Conservation (phyloP, 2,113 vertebrate species). For the Hippocampus abdominalis region DNA sequence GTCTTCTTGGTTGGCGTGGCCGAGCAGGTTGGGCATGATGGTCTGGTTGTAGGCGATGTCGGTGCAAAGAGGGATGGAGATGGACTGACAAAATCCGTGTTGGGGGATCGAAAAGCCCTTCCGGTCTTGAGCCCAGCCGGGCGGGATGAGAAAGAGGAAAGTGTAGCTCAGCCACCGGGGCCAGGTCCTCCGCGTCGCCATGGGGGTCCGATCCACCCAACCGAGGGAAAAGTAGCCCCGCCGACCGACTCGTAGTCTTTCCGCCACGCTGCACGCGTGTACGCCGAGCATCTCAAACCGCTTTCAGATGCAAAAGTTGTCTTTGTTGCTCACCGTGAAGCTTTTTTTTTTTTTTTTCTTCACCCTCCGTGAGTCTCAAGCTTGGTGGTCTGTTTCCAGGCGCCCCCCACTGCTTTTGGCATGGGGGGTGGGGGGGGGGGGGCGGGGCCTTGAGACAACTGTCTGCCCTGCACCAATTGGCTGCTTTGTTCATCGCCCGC, state of each 20-base stretch:
- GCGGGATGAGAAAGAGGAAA: slow-evolving; percentile 34
- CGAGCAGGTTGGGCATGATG: slow-evolving; percentile 86
- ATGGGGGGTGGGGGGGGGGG: background rate
- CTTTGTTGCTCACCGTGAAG: background rate
- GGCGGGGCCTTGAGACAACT: slow-evolving; percentile 50
- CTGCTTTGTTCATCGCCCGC: slow-evolving; percentile 39
- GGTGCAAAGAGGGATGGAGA: slow-evolving; percentile 46
- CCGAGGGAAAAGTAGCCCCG: slow-evolving; percentile 4
- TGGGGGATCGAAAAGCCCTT: slow-evolving; percentile 78
- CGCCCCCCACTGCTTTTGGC: slow-evolving; percentile 47
- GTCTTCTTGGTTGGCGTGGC: slow-evolving; percentile 84
- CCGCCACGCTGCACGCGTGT: background rate
- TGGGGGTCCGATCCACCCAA: slow-evolving; percentile 13
- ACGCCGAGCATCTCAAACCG: background rate
- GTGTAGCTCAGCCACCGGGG: slow-evolving; percentile 17
- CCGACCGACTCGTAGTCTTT: background rate
- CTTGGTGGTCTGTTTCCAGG: slow-evolving; percentile 55
- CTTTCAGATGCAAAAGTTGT: background rate
- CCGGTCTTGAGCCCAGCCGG: slow-evolving; percentile 66
- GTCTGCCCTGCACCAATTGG: slow-evolving; percentile 46
- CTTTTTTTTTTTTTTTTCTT: background rate
- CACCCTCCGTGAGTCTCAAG: slow-evolving; percentile 13
- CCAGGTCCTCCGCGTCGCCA: slow-evolving; percentile 36
- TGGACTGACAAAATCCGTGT: slow-evolving; percentile 70
- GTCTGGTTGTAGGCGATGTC: slow-evolving; percentile 89